Evolutionary conservation across 2,113 vertebrate species (phyloP).

Genomic region (Microtus montanus): DNA sequence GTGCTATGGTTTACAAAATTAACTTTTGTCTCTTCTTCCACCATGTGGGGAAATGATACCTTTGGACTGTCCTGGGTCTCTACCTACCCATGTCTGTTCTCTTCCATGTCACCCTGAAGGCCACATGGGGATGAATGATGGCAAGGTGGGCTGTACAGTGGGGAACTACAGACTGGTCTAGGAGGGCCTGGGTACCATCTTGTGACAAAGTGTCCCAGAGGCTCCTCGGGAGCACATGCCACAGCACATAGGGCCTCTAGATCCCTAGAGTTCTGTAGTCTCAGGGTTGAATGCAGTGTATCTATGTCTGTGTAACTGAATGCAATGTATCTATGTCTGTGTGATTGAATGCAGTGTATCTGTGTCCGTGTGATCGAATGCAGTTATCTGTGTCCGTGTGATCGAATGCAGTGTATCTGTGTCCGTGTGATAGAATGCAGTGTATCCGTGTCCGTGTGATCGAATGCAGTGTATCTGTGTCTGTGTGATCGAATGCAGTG

Average conservation of each 20-base stretch:
- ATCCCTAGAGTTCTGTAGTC: not conserved
- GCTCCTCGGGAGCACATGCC: not conserved
- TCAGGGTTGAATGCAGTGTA: not conserved
- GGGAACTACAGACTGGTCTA: not conserved
- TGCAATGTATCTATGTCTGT: too few species aligned
- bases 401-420: too few species aligned
- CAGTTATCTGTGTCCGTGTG: too few species aligned
- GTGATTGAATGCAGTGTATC: too few species aligned
- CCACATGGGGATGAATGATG: too few species aligned
- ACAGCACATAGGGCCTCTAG: not conserved
- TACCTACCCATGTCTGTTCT: not conserved
- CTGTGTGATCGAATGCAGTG: too few species aligned
- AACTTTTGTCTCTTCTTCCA: not conserved
- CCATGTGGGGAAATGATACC: not conserved
- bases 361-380: too few species aligned
- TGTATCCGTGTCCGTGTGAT: too few species aligned
- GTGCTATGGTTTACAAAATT: not conserved
- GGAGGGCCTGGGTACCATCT: not conserved
- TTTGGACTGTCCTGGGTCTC: not conserved
- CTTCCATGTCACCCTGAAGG: not conserved
- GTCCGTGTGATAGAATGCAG: too few species aligned
- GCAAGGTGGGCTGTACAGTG: not conserved
- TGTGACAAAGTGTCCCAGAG: not conserved
- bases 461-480: too few species aligned
- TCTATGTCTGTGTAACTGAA: too few species aligned